Evolutionary conservation across 1,140 invertebrate species (phyloP).

Genomic region (Drosophila nannoptera): DNA sequence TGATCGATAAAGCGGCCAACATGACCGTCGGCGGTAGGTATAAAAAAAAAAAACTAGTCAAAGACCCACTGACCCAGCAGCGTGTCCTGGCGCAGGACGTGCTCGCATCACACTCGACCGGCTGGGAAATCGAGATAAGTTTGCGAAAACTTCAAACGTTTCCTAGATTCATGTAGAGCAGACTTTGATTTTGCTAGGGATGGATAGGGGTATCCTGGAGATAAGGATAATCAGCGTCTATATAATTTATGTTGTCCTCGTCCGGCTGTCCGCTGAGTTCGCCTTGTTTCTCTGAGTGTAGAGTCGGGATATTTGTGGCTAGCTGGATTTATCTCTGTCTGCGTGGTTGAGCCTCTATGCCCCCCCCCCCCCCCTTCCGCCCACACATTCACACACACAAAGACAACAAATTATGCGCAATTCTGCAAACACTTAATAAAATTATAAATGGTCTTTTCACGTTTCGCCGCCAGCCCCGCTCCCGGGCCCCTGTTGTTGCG

Average conservation of each 20-base stretch:
- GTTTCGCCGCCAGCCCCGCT: slow-evolving; percentile 43
- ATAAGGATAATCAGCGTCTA: no score
- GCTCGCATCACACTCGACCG: not conserved
- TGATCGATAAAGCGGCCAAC: slow-evolving; percentile 82
- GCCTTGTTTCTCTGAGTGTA: slow-evolving; percentile 9
- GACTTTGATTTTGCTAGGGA: no score
- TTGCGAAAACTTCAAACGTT: no score
- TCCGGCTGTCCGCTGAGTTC: no score
- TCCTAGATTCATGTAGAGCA: no score
- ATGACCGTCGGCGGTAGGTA: slow-evolving; percentile 83
- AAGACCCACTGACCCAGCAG: not conserved
- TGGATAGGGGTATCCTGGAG: no score
- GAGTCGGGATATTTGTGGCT: slow-evolving; percentile 36
- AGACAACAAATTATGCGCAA: slow-evolving; percentile 78
- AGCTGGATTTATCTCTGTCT: slow-evolving; percentile 55
- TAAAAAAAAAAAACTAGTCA: not conserved
- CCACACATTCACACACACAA: slow-evolving; percentile 32
- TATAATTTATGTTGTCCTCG: no score
- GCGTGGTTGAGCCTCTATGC: not conserved
- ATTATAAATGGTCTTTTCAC: slow-evolving; percentile 76
- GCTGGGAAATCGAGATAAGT: no score
- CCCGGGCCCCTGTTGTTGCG: not conserved
- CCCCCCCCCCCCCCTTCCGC: slow-evolving; percentile 1
- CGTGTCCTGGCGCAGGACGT: not conserved
- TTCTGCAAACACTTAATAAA: slow-evolving; percentile 77